Conservation (phyloP, 92 coral and sea anemone species). For the Muricea muricata region DNA sequence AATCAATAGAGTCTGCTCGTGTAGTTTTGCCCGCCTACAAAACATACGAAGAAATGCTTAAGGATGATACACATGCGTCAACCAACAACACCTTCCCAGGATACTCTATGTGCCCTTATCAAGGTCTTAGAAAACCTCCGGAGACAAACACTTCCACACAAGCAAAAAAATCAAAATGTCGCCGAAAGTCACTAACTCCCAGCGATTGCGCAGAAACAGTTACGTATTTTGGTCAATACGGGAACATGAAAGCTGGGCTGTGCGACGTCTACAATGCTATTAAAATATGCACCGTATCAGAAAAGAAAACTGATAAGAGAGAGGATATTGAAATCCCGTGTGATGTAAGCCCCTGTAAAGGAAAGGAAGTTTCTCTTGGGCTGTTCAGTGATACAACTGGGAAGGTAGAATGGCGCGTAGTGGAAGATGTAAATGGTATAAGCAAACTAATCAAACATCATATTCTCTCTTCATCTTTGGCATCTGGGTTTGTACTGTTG, state of each 20-base stretch:
- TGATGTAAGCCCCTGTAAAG: not conserved
- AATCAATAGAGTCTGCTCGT: not conserved
- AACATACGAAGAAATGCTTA: not conserved
- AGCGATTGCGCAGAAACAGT: not conserved
- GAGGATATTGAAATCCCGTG: not conserved
- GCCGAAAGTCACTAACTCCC: not conserved
- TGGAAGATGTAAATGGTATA: not conserved
- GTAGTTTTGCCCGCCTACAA: not conserved
- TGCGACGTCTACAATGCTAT: not conserved
- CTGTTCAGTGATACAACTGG: conserved; percentile 3
- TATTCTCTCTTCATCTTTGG: not conserved
- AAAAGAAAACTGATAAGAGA: not conserved
- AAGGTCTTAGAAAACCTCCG: conserved; percentile 47
- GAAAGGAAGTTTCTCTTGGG: not conserved
- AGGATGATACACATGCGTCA: not conserved
- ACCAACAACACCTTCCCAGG: conserved; percentile 50
- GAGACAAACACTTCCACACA: not conserved
- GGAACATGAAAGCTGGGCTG: not conserved
- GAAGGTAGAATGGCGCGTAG: not conserved
- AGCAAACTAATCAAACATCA: not conserved
- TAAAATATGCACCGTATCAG: conserved; percentile 2
- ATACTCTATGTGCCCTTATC: conserved; percentile 45
- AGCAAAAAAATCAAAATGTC: not conserved
- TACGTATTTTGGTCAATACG: not conserved
- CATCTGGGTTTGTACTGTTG: conserved; percentile 12